Conservation (phyloP, 2,797 vertebrate genomes). For the Melanotaenia boesemani region DNA sequence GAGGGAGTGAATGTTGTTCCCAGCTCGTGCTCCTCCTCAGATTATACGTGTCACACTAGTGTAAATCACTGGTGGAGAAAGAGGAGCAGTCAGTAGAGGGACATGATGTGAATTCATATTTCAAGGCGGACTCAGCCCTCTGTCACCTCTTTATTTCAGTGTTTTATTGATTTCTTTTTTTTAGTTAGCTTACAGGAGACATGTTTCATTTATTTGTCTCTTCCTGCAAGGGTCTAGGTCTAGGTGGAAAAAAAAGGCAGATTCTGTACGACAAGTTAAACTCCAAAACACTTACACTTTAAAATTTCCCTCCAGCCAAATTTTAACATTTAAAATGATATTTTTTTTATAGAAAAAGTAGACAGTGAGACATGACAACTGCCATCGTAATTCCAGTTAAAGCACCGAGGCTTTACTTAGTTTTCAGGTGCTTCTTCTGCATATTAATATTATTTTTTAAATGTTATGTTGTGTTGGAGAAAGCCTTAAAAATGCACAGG, state of each 20-base stretch:
- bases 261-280: background rate
- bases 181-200: slow-evolving; percentile 9
- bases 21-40: slow-evolving; percentile 43
- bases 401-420: background rate
- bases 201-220: slow-evolving; percentile 23
- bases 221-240: slow-evolving; percentile 2
- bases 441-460: background rate
- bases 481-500: too few relatives aligned
- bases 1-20: slow-evolving; percentile 40
- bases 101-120: slow-evolving; percentile 49
- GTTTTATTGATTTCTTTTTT: slow-evolving; percentile 34
- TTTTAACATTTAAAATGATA: background rate
- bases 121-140: slow-evolving; percentile 6
- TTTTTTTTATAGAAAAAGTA: background rate
- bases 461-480: too few relatives aligned
- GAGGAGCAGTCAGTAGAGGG: slow-evolving; percentile 25
- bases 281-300: background rate
- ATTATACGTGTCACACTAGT: slow-evolving; percentile 46
- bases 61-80: slow-evolving; percentile 51
- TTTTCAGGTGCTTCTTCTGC: background rate
- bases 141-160: slow-evolving; percentile 20
- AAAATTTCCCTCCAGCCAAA: background rate
- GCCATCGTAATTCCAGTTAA: background rate
- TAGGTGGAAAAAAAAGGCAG: background rate
- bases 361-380: background rate